Evolutionary conservation across 2,113 vertebrate species (phyloP), one percentile per base, ranked within the genome.

Genomic region (Raja brachyura): DNA sequence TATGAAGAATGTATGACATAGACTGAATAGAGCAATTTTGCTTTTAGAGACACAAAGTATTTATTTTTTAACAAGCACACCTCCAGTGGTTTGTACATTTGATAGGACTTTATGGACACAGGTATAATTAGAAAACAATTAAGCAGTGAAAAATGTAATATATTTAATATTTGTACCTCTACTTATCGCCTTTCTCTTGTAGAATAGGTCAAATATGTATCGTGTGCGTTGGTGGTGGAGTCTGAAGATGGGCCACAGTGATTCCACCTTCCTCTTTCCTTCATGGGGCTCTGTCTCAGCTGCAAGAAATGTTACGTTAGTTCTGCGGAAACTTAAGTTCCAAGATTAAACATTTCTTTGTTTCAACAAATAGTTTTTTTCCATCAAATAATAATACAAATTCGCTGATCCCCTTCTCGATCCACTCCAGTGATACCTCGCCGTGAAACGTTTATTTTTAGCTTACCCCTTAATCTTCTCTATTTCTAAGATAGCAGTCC

Each of bases 111-210:
- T 77, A 73, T 75, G 25, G 25, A 75, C 33, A 28, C 25, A 88
- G 28, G 7, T 4, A 88, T 16, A 28, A 48, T 88, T 59, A 56
- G 78, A 9, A 10, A 0, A 61, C 61, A 93, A 28, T 0, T 0
- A 8, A 0, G 0, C 6, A 93, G 93, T 81, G 54, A 16, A 48
- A 93, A 20, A 13, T 2, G 2, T 76, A 94, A 94, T 0, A 48
- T 48, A 4, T 39, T 81, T 81, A 81, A 81, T 1, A 0, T 0
- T n/a, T 76, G 93, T 95, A 99, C 99, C 98, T 98, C 98, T 97
- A 95, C 98, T 99, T 95, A 99, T 99, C 0, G 99, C 99, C 96
- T 99, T 99, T 78, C 98, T 96, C 95, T 99, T 99, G 93, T 99
- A 99, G 95, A 99, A 99, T 3, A 99, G 97, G 93, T 99, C 98